A percentile compares a stretch with the other conserved stretches of the same genome.
Conservation (phyloP, 2,113 vertebrate species). For the Ranitomeya imitator region DNA sequence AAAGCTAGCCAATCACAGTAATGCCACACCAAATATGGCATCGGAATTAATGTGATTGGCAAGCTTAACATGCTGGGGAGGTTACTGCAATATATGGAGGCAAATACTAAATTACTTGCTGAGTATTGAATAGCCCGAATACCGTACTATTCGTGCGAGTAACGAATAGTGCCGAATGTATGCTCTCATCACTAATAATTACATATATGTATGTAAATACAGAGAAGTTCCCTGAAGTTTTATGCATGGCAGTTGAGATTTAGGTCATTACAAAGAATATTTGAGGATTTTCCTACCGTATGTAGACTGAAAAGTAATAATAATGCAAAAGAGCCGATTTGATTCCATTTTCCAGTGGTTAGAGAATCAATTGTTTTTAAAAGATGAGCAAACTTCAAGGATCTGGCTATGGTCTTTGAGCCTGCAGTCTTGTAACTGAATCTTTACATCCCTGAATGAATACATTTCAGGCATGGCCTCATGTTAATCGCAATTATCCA, state of each 20-base stretch:
- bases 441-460: conserved; percentile 19
- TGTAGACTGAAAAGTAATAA: not conserved
- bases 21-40: too few relatives aligned
- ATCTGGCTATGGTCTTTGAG: conserved; percentile 19
- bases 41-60: too few relatives aligned
- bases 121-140: too few relatives aligned
- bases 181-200: too few relatives aligned
- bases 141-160: too few relatives aligned
- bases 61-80: too few relatives aligned
- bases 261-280: not conserved
- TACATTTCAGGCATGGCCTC: conserved; percentile 30
- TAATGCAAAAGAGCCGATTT: conserved; percentile 4
- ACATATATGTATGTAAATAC: too few relatives aligned
- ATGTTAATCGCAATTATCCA: conserved; percentile 50
- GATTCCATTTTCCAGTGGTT: conserved; percentile 26
- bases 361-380: conserved; percentile 44
- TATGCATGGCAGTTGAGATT: not conserved
- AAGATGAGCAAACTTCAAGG: conserved; percentile 30
- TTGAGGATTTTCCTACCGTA: not conserved
- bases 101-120: too few relatives aligned
- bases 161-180: too few relatives aligned
- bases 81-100: too few relatives aligned
- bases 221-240: not conserved
- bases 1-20: too few relatives aligned
- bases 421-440: conserved; percentile 4